Conservation (phyloP, 2,888 invertebrate species). For the Reticulitermes lucifugus region DNA sequence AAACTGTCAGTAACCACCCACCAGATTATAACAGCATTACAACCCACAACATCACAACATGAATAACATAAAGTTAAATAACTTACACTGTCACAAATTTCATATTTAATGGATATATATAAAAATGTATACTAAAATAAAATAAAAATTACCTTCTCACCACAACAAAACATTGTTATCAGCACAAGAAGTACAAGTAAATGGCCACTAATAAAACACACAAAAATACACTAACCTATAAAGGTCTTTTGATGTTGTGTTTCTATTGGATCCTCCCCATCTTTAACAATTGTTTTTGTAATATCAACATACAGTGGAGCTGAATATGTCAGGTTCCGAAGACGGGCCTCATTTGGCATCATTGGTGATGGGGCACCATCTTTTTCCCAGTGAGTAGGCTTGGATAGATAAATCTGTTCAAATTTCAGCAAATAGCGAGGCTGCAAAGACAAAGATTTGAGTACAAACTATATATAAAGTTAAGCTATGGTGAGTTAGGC, state of each 20-base stretch:
- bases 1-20: no score
- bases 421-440: slow-evolving; percentile 95
- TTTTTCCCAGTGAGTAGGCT: slow-evolving; percentile 99
- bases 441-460: slow-evolving; percentile 60
- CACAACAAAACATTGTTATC: no score
- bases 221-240: slow-evolving; percentile 63
- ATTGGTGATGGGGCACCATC: slow-evolving; percentile 99
- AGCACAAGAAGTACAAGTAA: no score
- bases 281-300: slow-evolving; percentile 93
- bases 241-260: slow-evolving; percentile 78
- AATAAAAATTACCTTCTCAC: no score
- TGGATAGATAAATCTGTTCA: slow-evolving; percentile 98
- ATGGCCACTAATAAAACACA: no score
- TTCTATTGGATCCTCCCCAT: slow-evolving; percentile 89
- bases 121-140: no score
- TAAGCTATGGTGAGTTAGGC: background rate
- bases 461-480: slow-evolving; percentile 12
- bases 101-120: no score
- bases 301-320: slow-evolving; percentile 99
- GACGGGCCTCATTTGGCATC: slow-evolving; percentile 99
- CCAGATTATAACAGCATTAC: no score
- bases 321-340: slow-evolving; percentile 97
- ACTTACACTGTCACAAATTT: no score
- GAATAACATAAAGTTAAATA: no score
- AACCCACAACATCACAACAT: no score